Conservation (phyloP, 2,113 vertebrate genomes). For the rat (Rattus norvegicus) region GRCr8 NC_086028.1:76326501-76327000, state of each 20-base stretch:
- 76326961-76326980: not conserved
- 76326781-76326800: not conserved
- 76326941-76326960: not conserved
- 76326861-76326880: not conserved
- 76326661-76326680: constrained; percentile 12
- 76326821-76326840: not conserved
- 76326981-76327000: not conserved
- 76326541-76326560: not conserved
- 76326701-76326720: not conserved
- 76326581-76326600: not conserved
- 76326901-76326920: not conserved
- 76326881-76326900: not conserved
- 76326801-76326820: not conserved
- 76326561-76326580: not conserved
- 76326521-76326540: not conserved
- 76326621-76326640: not conserved
- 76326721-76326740: not conserved
- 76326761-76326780: not conserved
- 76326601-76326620: not conserved
- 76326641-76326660: not conserved
- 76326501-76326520: constrained; percentile 3
- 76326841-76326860: not conserved
- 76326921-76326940: not conserved
- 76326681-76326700: not conserved
- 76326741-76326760: not conserved